Evolutionary conservation across 1,140 invertebrate species (phyloP).

Genomic region (Conus betulinus): DNA sequence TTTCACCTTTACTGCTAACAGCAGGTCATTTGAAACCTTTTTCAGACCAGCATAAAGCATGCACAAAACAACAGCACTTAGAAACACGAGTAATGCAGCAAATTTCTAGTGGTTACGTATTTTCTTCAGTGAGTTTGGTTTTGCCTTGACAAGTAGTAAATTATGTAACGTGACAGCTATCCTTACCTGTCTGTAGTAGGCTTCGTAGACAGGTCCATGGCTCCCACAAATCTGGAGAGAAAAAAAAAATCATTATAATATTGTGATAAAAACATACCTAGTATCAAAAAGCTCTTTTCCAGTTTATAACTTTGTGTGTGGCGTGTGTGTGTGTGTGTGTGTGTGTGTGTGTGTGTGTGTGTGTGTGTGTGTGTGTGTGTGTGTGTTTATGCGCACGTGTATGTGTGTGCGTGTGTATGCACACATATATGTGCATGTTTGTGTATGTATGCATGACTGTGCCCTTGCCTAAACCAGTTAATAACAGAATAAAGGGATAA

Average conservation of each 20-base stretch:
- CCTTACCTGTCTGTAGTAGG: conserved; percentile 67
- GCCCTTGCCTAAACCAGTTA: not conserved
- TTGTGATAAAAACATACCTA: not conserved
- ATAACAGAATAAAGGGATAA: no score
- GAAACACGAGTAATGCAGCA: no score
- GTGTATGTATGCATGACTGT: not conserved
- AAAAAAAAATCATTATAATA: conserved; percentile 58
- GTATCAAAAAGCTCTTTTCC: not conserved
- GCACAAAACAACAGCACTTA: no score
- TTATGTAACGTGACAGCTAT: not conserved
- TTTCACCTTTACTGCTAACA: no score
- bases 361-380: not conserved
- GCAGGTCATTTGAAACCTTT: no score
- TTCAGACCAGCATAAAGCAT: no score
- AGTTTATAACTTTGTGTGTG: not conserved
- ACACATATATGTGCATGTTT: not conserved
- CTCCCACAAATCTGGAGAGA: conserved; percentile 66
- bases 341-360: no score
- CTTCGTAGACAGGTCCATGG: conserved; percentile 67
- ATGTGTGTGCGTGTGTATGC: not conserved
- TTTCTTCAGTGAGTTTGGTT: no score
- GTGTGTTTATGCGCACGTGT: not conserved
- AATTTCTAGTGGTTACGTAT: no score
- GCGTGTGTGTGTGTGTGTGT: no score
- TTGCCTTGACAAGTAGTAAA: no score